Evolutionary conservation across 30 jellyfish, hydroid and myxozoan species (phyloP).

Genomic region (Aurelia aurita complex sp. Pacific): DNA sequence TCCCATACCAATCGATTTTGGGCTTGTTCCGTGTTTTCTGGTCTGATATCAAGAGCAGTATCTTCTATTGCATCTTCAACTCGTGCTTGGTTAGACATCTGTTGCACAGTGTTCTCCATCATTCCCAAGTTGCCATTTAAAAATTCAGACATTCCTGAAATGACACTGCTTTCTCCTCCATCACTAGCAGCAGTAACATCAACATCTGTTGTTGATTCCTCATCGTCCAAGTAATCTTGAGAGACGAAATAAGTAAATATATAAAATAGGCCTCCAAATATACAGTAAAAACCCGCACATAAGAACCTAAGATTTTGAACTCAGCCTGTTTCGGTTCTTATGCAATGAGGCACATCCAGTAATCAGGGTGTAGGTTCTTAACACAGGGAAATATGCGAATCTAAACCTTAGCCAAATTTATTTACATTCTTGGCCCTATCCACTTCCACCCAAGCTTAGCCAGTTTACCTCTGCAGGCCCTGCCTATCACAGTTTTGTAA

Average conservation of each 20-base stretch:
- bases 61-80: constrained; percentile 21
- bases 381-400: too few relatives aligned
- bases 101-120: constrained; percentile 65
- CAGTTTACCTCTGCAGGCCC: too few relatives aligned
- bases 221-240: constrained; percentile 7
- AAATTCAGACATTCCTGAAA: constrained; percentile 60
- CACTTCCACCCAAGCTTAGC: too few relatives aligned
- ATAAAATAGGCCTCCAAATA: not conserved
- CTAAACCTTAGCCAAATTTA: too few relatives aligned
- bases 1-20: constrained; percentile 34
- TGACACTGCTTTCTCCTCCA: constrained; percentile 1
- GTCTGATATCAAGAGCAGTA: constrained; percentile 54
- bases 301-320: too few relatives aligned
- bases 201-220: not conserved
- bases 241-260: not conserved
- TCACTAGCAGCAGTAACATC: not conserved
- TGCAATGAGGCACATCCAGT: too few relatives aligned
- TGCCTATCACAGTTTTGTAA: too few relatives aligned
- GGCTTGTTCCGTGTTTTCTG: constrained; percentile 55
- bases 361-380: too few relatives aligned
- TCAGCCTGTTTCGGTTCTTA: too few relatives aligned
- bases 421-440: too few relatives aligned
- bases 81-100: constrained; percentile 30
- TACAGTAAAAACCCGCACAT: too few relatives aligned
- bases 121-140: constrained; percentile 58